Evolutionary conservation across 2,888 invertebrate genomes (phyloP), one percentile per base, ranked within the genome.

Genomic region (Anoncus sp.): DNA sequence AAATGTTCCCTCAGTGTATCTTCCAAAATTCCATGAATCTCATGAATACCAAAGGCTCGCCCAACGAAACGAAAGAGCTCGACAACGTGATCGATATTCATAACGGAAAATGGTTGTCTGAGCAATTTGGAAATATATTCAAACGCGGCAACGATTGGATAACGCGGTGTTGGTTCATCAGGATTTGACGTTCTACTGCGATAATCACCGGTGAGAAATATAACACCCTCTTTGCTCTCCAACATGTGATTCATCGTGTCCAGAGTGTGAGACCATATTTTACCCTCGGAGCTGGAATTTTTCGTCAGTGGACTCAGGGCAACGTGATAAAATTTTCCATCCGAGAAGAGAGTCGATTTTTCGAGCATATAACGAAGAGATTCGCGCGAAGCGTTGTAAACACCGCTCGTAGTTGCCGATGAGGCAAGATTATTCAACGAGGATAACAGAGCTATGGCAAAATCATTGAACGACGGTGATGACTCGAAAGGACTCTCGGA

Each of bases 101-200:
- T 89, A n/a, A 91, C 87, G 3, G 89, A 86, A 16, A 90, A 84
- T 1, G 91, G 90, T 75, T 90, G 91, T 40, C 84, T 84, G 31
- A 91, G 71, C 22, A 90, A 79, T 71, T 84, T 84, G 0, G 89
- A 84, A 0, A 85, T 82, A 47, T 89, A 85, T 6, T 79, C 72
- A 38, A 90, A 66, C 40, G 88, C 76, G 9, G 81, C 81, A 31
- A 85, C 75, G 6, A 85, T 87, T 5, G 90, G 89, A 71, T 83
- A 88, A 57, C 84, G 84, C 2, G 82, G 67, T 10, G 66, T 31
- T 4, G 59, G 81, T 22, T 65, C 65, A 9, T 85, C 82, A 3
- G 77, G 69, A 55, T 82, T 83, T 0, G 84, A 86, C 2, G 86
- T 85, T 16, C 80, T 80, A 3, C 65, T 35, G 49, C 82, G 81